Percentiles rank a stretch among this genome's conserved stretches.
Conservation (phyloP, 1,140 invertebrate species). For the Scaptomyza montana region DNA sequence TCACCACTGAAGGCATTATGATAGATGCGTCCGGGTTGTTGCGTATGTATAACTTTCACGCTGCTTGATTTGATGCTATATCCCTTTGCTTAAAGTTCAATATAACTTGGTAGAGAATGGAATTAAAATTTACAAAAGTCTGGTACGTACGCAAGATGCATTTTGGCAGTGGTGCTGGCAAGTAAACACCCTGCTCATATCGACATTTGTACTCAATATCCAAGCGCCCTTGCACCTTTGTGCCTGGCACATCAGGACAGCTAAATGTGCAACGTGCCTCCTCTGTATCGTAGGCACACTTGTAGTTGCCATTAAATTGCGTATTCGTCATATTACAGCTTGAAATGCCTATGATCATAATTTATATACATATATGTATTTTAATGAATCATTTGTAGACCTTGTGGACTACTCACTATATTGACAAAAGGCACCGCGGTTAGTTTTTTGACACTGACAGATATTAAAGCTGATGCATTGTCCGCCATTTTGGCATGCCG, state of each 20-base stretch:
- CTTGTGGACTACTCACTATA: constrained; percentile 87
- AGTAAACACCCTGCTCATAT: constrained; percentile 88
- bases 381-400: constrained; percentile 17
- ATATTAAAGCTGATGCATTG: constrained; percentile 89
- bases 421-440: constrained; percentile 90
- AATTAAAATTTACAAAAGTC: too few species aligned
- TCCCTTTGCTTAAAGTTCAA: constrained; percentile 49
- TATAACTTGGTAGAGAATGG: background rate
- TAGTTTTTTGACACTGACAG: constrained; percentile 90
- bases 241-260: constrained; percentile 86
- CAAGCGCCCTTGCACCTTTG: constrained; percentile 84
- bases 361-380: background rate
- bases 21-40: constrained; percentile 39
- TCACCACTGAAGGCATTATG: constrained; percentile 46
- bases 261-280: constrained; percentile 87
- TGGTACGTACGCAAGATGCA: constrained; percentile 88
- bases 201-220: constrained; percentile 87
- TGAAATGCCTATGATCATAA: constrained; percentile 41
- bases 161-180: constrained; percentile 89
- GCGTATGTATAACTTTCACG: constrained; percentile 15
- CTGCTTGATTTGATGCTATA: constrained; percentile 54
- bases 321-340: constrained; percentile 73
- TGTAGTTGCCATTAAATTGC: constrained; percentile 90
- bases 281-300: constrained; percentile 87
- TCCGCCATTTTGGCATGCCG: constrained; percentile 90